Evolutionary conservation across 2,888 invertebrate genomes (phyloP).

Genomic region (Thereva unica): DNA sequence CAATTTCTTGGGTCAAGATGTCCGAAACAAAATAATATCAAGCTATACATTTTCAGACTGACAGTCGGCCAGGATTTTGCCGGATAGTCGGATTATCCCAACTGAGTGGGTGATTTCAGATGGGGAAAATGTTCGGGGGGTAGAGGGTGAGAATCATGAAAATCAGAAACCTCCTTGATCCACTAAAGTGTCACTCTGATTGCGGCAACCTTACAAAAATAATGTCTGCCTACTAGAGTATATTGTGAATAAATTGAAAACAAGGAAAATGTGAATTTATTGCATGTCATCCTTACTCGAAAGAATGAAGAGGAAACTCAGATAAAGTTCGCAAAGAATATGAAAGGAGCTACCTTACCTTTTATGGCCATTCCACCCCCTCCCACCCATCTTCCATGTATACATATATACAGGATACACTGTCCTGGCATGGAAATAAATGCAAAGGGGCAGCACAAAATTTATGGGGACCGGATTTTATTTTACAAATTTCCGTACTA

Average conservation of each 20-base stretch:
- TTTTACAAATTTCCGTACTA: conserved; percentile 30
- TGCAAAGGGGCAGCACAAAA: conserved; percentile 14
- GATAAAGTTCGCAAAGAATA: conserved; percentile 4
- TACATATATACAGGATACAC: too few species aligned
- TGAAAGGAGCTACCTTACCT: neutral
- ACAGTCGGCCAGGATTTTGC: neutral
- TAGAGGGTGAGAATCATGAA: neutral
- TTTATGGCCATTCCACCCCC: neutral
- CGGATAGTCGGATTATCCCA: too few species aligned
- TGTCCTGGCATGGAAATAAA: neutral
- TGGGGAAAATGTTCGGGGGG: neutral
- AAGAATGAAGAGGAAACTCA: conserved; percentile 2
- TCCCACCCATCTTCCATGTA: too few species aligned
- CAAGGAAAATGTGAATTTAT: conserved; percentile 29
- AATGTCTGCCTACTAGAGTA: neutral
- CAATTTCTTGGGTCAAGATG: conserved; percentile 12
- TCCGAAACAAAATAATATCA: conserved; percentile 9
- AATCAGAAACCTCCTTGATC: too few species aligned
- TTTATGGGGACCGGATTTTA: conserved; percentile 32
- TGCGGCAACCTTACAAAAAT: conserved; percentile 8
- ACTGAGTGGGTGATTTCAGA: neutral
- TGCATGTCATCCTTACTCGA: conserved; percentile 17
- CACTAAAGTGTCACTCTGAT: conserved; percentile 13
- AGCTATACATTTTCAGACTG: conserved; percentile 2
- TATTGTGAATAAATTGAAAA: conserved; percentile 26